Evolutionary conservation across 1,140 invertebrate genomes (phyloP).

Genomic region (Heliconius himera): DNA sequence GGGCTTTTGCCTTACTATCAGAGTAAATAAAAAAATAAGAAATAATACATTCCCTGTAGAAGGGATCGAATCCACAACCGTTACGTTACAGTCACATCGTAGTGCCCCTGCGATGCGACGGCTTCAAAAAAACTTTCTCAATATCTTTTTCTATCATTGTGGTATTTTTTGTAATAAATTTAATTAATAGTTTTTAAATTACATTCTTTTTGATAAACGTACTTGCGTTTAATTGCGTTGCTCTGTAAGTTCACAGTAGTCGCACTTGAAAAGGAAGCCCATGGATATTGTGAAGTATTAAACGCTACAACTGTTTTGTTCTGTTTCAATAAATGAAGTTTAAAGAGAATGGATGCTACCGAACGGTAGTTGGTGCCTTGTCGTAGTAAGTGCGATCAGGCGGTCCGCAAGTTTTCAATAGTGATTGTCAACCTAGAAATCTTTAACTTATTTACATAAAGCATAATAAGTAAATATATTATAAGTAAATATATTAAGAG

Average conservation of each 20-base stretch:
- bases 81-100: too few relatives aligned
- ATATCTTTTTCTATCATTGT: too few relatives aligned
- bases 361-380: slow-evolving; percentile 26
- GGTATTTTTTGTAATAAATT: slow-evolving; percentile 21
- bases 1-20: too few relatives aligned
- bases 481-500: neutral
- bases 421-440: slow-evolving; percentile 23
- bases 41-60: too few relatives aligned
- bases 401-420: slow-evolving; percentile 21
- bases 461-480: slow-evolving; percentile 17
- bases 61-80: too few relatives aligned
- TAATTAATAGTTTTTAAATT: slow-evolving; percentile 27
- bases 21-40: too few relatives aligned
- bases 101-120: too few relatives aligned
- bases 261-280: slow-evolving; percentile 10
- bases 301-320: slow-evolving; percentile 6
- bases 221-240: slow-evolving; percentile 26
- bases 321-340: slow-evolving; percentile 22
- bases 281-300: slow-evolving; percentile 17
- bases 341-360: slow-evolving; percentile 10
- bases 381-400: slow-evolving; percentile 35
- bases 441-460: slow-evolving; percentile 46
- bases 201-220: slow-evolving; percentile 26
- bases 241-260: slow-evolving; percentile 20
- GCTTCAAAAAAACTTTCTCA: too few relatives aligned